Conservation (phyloP, 2,797 vertebrate genomes). For the Tenualosa ilisha region DNA sequence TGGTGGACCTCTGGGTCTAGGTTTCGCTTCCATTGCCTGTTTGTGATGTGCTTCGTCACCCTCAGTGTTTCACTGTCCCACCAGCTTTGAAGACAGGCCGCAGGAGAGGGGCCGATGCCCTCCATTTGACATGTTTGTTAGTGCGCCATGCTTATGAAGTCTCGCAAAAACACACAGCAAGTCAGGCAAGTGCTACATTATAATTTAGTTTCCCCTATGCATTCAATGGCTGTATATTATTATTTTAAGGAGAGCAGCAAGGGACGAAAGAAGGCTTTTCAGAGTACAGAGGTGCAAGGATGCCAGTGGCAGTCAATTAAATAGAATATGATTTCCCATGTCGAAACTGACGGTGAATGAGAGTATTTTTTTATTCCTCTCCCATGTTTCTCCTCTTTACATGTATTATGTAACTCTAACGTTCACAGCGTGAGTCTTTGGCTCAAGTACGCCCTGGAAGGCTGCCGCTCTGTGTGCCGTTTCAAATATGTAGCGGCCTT, state of each 20-base stretch:
- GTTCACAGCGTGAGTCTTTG: background rate
- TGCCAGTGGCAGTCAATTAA: conserved; percentile 17
- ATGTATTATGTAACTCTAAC: conserved; percentile 7
- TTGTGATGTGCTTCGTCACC: conserved; percentile 30
- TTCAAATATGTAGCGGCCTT: conserved; percentile 60
- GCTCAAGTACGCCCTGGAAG: background rate
- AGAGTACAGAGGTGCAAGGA: background rate
- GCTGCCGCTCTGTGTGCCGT: background rate
- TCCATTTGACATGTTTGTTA: background rate
- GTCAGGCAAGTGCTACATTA: background rate
- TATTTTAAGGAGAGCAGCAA: background rate
- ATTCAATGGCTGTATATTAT: background rate
- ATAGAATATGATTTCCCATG: conserved; percentile 11
- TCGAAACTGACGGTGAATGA: background rate
- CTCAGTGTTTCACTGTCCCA: conserved; percentile 48
- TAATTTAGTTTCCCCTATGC: background rate
- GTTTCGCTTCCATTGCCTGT: conserved; percentile 16
- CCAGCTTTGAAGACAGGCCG: conserved; percentile 51
- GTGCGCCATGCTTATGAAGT: background rate
- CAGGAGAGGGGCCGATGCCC: background rate
- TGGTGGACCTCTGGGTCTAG: conserved; percentile 38
- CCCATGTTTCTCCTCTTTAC: background rate
- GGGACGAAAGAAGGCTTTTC: background rate
- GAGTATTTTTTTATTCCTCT: background rate
- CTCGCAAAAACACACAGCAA: background rate